A percentile compares a stretch with the other conserved stretches of the same genome.
Evolutionary conservation across 2,797 vertebrate genomes (phyloP).

Genomic region (Hydrophis major): DNA sequence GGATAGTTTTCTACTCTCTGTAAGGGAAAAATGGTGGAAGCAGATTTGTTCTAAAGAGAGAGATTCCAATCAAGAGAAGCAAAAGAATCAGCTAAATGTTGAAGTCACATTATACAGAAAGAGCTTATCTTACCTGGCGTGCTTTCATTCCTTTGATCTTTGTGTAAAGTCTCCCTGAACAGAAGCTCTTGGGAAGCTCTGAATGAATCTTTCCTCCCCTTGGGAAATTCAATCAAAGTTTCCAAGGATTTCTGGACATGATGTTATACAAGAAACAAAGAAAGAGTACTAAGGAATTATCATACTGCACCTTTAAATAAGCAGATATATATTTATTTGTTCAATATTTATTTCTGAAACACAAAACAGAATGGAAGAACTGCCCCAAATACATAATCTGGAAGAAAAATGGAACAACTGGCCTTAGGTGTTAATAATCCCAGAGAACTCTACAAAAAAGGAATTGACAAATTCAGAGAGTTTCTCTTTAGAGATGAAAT

Average conservation of each 20-base stretch:
- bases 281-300: background rate
- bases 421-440: background rate
- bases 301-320: background rate
- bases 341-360: background rate
- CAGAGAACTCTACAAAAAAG: background rate
- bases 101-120: too few relatives aligned
- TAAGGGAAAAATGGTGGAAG: too few relatives aligned
- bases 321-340: background rate
- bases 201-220: background rate
- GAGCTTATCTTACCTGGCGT: too few relatives aligned
- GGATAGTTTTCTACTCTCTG: too few relatives aligned
- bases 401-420: background rate
- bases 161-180: background rate
- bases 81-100: too few relatives aligned
- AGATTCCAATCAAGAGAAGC: too few relatives aligned
- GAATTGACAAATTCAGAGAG: background rate
- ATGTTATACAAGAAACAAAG: background rate
- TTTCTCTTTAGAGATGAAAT: background rate
- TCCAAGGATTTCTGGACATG: background rate
- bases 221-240: background rate
- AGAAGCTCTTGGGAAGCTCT: background rate
- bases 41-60: too few relatives aligned
- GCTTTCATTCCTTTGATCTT: background rate
- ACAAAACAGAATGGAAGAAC: background rate
- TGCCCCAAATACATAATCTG: background rate